Evolutionary conservation across 2,113 vertebrate genomes (phyloP), one percentile per base, ranked within the genome.

Genomic region (Tonatia bakeri): DNA sequence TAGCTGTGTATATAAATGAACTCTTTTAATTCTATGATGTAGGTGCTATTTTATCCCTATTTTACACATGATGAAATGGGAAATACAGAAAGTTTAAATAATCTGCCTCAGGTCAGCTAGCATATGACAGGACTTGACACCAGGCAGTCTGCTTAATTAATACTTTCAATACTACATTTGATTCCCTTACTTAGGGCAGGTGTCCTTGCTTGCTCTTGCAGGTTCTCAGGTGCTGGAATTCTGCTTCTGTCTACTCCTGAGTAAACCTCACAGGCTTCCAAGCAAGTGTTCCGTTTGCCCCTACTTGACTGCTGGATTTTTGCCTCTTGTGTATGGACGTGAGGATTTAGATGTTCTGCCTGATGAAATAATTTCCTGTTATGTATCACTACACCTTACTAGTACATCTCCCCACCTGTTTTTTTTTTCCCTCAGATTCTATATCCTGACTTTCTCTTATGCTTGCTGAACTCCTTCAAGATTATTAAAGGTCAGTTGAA

Each of bases 21-120:
- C 54, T 87, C 50, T 28, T 87, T 90, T 87, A 90, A 82, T 56
- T 40, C 52, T 79, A 38, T 81, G 65, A 64, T 64, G 24, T 54
- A 82, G 40, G 64, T 72, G 76, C 16, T 77, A 61, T 85, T 86
- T 90, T 92, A 91, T 96, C 40, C 33, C 16, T 59, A 64, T 90
- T 90, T 97, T 85, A 92, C 5, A 96, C 73, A 82, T n/a, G 87
- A 87, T 67, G 8, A 79, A 91, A 91, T 52, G 20, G 59, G 36
- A 65, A 65, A 82, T 59, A 92, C 6, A 90, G 45, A 84, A 92
- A 85, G 20, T 24, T 84, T 84, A 92, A 94, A 70, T 72, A 81
- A 84, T 87, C 85, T 94, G 16, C 20, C n/a, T 56, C 40, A 52
- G 33, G 50, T 77, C 43, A 50, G 22, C 87, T 79, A 50, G 40